Evolutionary conservation across 53 echinoderm and acorn worm genomes (phyloP).

Genomic region (Paracentrotus lividus): DNA sequence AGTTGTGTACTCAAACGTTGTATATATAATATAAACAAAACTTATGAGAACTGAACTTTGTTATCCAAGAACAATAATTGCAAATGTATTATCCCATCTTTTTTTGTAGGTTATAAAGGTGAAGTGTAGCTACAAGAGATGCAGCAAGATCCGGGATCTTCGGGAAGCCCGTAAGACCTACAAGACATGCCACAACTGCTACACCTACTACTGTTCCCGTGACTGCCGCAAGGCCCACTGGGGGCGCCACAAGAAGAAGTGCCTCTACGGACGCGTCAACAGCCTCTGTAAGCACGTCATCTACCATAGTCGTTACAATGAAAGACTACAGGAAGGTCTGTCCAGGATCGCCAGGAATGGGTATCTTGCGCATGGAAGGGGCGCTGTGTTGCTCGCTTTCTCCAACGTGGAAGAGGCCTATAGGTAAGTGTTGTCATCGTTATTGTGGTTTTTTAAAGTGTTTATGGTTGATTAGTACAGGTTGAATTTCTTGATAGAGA

Average conservation of each 20-base stretch:
- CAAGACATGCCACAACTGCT: conserved; percentile 98
- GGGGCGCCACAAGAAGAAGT: conserved; percentile 93
- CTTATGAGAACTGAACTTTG: too few relatives aligned
- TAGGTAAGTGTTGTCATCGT: conserved; percentile 11
- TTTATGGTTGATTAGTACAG: too few relatives aligned
- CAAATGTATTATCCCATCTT: not conserved
- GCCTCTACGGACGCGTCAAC: conserved; percentile 88
- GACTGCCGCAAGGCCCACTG: conserved; percentile 88
- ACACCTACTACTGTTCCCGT: conserved; percentile 98
- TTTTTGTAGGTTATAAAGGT: conserved; percentile 76
- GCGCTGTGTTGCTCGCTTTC: conserved; percentile 85
- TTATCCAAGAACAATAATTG: too few relatives aligned
- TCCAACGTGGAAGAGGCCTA: conserved; percentile 84
- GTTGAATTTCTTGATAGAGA: not conserved
- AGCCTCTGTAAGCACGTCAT: conserved; percentile 93
- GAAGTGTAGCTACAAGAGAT: conserved; percentile 90
- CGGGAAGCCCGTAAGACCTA: conserved; percentile 85
- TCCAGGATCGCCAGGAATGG: conserved; percentile 88
- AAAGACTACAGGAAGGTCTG: conserved; percentile 79
- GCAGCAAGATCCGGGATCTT: conserved; percentile 81
- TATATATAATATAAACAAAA: too few relatives aligned
- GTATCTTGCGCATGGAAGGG: conserved; percentile 85
- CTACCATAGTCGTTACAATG: conserved; percentile 91
- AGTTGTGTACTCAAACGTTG: too few relatives aligned
- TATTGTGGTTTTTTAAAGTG: not conserved